Evolutionary conservation across 1,140 invertebrate species (phyloP).

Genomic region (Papilio machaon): DNA sequence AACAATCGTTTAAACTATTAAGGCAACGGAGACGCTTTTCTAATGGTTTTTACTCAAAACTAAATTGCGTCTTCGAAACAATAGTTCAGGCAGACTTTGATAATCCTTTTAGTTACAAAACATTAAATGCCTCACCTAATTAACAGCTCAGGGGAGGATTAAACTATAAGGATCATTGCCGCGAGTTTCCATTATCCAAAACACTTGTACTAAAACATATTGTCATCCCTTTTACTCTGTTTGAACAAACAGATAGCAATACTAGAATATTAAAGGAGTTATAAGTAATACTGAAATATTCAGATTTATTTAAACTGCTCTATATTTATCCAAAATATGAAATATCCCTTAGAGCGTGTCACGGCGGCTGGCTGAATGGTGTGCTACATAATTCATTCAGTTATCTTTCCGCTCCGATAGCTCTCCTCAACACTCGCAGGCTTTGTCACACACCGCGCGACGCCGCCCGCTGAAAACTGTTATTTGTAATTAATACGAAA

Average conservation of each 20-base stretch:
- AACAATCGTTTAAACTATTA: constrained; percentile 12
- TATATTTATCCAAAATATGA: neutral
- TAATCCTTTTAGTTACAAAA: neutral
- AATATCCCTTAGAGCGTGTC: neutral
- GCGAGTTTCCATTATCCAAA: neutral
- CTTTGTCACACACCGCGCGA: neutral
- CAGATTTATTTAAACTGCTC: neutral
- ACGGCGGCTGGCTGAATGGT: neutral
- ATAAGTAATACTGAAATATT: neutral
- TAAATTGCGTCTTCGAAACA: neutral
- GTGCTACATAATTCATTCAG: neutral
- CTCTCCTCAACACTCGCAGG: neutral
- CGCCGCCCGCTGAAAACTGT: neutral
- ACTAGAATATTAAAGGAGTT: no score
- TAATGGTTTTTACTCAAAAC: constrained; percentile 14
- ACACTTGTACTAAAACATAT: neutral
- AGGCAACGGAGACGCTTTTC: neutral
- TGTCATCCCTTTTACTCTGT: no score
- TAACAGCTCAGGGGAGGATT: neutral
- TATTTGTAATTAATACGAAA: neutral
- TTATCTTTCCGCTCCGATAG: constrained; percentile 2
- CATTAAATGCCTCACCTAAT: neutral
- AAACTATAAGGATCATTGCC: neutral
- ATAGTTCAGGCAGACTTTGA: neutral
- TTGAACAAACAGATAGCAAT: no score